Conservation (phyloP, 2,113 vertebrate genomes). For the Thunnus thynnus region DNA sequence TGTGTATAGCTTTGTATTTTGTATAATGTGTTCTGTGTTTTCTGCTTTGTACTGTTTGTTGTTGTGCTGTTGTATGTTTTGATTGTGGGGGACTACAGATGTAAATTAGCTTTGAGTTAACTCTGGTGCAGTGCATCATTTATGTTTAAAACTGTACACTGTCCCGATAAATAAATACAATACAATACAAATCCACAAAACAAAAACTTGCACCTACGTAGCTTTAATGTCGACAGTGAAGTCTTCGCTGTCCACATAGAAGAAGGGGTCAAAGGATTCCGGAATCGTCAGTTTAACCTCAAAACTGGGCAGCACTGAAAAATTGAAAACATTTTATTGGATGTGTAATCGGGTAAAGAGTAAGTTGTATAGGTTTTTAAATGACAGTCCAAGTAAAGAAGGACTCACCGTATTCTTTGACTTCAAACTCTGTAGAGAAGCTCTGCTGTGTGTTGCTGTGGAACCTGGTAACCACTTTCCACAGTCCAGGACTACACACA, state of each 20-base stretch:
- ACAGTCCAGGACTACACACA: conserved; percentile 69
- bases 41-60: too few relatives aligned
- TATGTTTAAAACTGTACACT: too few relatives aligned
- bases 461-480: conserved; percentile 79
- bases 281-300: conserved; percentile 83
- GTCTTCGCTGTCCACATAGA: conserved; percentile 80
- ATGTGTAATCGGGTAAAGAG: neutral
- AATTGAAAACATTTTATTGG: neutral
- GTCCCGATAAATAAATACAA: too few relatives aligned
- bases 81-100: too few relatives aligned
- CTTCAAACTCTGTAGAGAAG: conserved; percentile 79
- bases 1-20: too few relatives aligned
- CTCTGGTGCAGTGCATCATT: too few relatives aligned
- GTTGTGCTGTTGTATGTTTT: too few relatives aligned
- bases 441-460: conserved; percentile 68
- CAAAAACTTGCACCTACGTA: conserved; percentile 53
- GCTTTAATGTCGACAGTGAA: conserved; percentile 82
- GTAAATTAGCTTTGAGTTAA: too few relatives aligned
- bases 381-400: neutral
- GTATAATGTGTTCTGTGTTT: too few relatives aligned
- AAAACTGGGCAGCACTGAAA: conserved; percentile 86
- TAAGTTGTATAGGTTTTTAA: neutral
- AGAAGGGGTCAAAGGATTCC: conserved; percentile 77
- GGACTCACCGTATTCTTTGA: conserved; percentile 83
- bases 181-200: too few relatives aligned